Conservation (phyloP, 2,797 vertebrate species). For the Pseudomugil gertrudae region DNA sequence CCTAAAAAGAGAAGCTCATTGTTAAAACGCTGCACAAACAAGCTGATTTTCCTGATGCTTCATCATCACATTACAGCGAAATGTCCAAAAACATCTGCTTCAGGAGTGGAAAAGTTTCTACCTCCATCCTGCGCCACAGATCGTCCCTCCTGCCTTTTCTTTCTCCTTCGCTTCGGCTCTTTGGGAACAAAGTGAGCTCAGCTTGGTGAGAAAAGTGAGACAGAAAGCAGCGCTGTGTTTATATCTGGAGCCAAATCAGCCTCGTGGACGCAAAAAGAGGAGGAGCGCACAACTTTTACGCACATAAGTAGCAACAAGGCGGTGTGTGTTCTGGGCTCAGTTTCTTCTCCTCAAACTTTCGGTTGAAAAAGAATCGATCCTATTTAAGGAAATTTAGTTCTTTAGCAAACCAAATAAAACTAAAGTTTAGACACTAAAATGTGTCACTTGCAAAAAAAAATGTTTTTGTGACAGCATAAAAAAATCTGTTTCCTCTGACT, state of each 20-base stretch:
- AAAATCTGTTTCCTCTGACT: no score
- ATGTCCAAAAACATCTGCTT: conserved; percentile 36
- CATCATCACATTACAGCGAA: conserved; percentile 7
- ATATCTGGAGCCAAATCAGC: conserved; percentile 69
- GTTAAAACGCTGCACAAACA: conserved; percentile 5
- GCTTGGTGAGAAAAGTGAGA: conserved; percentile 18
- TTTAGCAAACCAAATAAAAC: no score
- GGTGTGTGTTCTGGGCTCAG: background rate
- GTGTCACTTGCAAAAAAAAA: no score
- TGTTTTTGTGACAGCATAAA: no score
- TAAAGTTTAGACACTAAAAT: no score
- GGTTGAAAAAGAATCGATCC: no score
- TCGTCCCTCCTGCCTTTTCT: conserved; percentile 17
- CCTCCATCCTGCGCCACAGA: conserved; percentile 75
- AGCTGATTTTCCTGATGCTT: conserved; percentile 7
- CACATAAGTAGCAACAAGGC: background rate
- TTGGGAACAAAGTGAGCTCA: conserved; percentile 27
- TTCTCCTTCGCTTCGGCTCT: conserved; percentile 11
- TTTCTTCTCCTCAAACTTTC: background rate
- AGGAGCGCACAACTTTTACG: conserved; percentile 57
- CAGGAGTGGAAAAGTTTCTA: conserved; percentile 27
- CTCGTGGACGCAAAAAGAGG: conserved; percentile 52
- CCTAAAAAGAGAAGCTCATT: background rate
- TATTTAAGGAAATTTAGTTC: no score
- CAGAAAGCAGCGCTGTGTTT: conserved; percentile 59